Evolutionary conservation across 2,888 invertebrate species (phyloP).

Genomic region (Argyresthia albistria): DNA sequence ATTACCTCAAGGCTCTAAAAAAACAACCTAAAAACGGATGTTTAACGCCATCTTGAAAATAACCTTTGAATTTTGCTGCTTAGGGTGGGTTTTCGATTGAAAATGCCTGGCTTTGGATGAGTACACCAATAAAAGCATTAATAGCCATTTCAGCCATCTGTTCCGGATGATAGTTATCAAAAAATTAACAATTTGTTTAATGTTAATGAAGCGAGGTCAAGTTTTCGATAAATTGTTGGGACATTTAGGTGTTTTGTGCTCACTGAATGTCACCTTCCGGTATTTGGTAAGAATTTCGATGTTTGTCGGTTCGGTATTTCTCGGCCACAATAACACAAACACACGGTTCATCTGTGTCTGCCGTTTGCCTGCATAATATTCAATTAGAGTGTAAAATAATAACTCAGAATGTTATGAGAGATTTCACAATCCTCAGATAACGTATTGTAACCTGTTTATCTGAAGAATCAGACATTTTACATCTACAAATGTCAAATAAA

Average conservation of each 20-base stretch:
- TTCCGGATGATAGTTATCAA: slow-evolving; percentile 68
- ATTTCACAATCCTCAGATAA: no score
- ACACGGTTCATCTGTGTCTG: no score
- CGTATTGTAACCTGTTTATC: no score
- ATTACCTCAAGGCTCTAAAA: slow-evolving; percentile 36
- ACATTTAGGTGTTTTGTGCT: slow-evolving; percentile 58
- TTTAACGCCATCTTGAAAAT: slow-evolving; percentile 8
- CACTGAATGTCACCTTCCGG: slow-evolving; percentile 66
- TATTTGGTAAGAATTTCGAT: slow-evolving; percentile 8
- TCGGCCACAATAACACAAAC: no score
- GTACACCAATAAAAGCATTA: slow-evolving; percentile 4
- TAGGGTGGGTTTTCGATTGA: slow-evolving; percentile 19
- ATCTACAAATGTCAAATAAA: no score
- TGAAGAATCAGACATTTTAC: no score
- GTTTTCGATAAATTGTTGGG: slow-evolving; percentile 60
- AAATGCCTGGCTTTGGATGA: slow-evolving; percentile 14
- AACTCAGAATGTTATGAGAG: no score
- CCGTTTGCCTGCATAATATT: no score
- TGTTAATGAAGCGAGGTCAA: slow-evolving; percentile 66
- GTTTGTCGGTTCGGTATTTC: no score
- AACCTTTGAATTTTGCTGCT: slow-evolving; percentile 7
- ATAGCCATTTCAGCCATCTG: slow-evolving; percentile 42
- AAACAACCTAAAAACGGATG: slow-evolving; percentile 29
- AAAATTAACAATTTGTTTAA: slow-evolving; percentile 73
- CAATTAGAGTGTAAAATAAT: no score